Evolutionary conservation across 2,888 invertebrate genomes (phyloP), one percentile per base, ranked within the genome.

Genomic region (Synanthedon tipuliformis): DNA sequence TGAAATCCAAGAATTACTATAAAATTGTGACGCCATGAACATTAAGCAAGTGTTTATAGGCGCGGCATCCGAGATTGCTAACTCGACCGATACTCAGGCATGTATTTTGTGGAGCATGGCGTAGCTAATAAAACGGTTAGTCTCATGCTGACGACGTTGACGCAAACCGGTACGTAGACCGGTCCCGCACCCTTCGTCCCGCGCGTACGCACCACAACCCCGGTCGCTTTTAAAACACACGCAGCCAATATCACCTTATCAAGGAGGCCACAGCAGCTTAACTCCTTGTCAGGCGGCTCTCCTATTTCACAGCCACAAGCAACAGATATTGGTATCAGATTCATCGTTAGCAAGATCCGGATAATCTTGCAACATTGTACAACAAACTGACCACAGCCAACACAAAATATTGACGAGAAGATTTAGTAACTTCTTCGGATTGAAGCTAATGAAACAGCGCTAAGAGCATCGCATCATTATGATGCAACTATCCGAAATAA

Each of bases 101-200:
- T 65, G 69, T 77, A 72, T 75, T 85, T 85, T 80, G 82, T 84
- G 74, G 84, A 84, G 78, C 84, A 82, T 75, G 68, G 80, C 79
- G 78, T 71, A 72, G 75, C 81, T 84, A 83, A 81, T 85, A 83
- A 85, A 86, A 87, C 87, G 79, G 84, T 85, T 82, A 81, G 79
- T 78, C 78, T 80, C 81, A 80, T 65, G 34, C 34, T 34, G 65
- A 64, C 75, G 75, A 75, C 73, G 80, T 73, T 68, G 79, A 78
- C 68, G 73, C 71, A 79, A 86, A 87, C 85, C 86, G 85, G 87
- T 86, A 79, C 71, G 73, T 65, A 61, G 78, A 85, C 86, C 86
- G 84, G 86, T 83, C 82, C 67, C 63, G 60, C 60, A 62, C 60
- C 61, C 34, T 34, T 34, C 34, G 34, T 34, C 55, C 55, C 57